Base-by-base conservation (phyloP, 1,140 invertebrate genomes). In the Aphelenchoides avenae region DNA sequence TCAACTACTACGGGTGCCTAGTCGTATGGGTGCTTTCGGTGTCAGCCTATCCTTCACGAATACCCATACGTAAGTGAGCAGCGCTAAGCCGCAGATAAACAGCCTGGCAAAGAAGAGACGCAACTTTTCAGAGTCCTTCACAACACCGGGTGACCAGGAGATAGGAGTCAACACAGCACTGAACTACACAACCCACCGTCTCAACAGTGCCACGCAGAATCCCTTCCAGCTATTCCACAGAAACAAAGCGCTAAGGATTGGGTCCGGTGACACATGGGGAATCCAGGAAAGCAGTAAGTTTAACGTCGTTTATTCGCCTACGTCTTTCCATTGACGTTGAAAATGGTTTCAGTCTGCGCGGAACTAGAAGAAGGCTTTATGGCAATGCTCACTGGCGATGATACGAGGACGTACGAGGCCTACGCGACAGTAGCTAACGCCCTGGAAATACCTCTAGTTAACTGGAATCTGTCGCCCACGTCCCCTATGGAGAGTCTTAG, bases 321-420 rank as follows among this genome's bases (percentile, higher is more conserved):
- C 9, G 7, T 43, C 7, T 26, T 46, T 15, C 34, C n/a, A 46
- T 46, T 40, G n/a, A 40, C 3, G 41, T 50, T 53, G 37, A 3
- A 0, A 26, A 15, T 4, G 20, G 20, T 39, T 61, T 36, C 7
- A 73, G 70, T 70, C 15, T 72, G 69, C 37, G 47, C 31, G 5
- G 66, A 69, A 43, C 61, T 73, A 18, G 34, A 68, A 41, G 34
- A 39, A 1, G 70, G 70, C 27, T 73, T 73, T 37, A 73, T 70
- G 70, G 26, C 73, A 7, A 66, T 73, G 68, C 33, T 70, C 30
- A 56, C 52, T 4, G 68, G 68, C 20, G 69, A 71, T 29, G 43
- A 34, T 51, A 59, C 55, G 47, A 30, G 52, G 22, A 46, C 29
- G 20, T 61, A 71, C 34, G 61, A 70, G 36, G 70, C 68, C n/a